phyloP scores from a whole-genome alignment of 2,888 invertebrate species.

The Acanthoscelides obtectus region DNA sequence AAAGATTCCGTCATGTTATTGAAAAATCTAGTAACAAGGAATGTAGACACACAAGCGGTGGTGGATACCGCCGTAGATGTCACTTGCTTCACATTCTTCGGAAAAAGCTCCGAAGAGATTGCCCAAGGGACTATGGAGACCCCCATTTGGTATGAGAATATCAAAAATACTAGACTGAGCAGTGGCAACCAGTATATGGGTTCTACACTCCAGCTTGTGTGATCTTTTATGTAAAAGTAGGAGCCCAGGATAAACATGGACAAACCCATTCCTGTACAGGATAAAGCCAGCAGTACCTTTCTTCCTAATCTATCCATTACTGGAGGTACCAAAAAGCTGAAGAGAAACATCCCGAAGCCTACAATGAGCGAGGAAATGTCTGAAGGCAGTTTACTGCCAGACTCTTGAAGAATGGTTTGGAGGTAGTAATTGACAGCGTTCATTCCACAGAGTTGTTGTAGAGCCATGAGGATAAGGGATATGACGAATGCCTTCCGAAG shows the following conservation, averaged over 20 bases:
- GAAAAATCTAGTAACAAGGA: slow-evolving; percentile 69
- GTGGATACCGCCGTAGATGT: slow-evolving; percentile 71
- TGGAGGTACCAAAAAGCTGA: slow-evolving; percentile 67
- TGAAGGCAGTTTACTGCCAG: slow-evolving; percentile 59
- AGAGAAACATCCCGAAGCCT: slow-evolving; percentile 65
- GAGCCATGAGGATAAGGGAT: slow-evolving; percentile 51
- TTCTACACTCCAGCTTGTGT: slow-evolving; percentile 42
- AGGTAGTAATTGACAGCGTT: slow-evolving; percentile 48
- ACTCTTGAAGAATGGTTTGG: slow-evolving; percentile 62
- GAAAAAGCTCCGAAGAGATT: slow-evolving; percentile 72
- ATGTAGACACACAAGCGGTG: slow-evolving; percentile 68
- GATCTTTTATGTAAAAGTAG: slow-evolving; percentile 50
- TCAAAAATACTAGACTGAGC: slow-evolving; percentile 64
- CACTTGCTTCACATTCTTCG: slow-evolving; percentile 68
- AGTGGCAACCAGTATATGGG: slow-evolving; percentile 67
- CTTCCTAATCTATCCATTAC: slow-evolving; percentile 74
- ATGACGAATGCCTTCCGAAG: slow-evolving; percentile 74
- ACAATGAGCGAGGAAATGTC: slow-evolving; percentile 70
- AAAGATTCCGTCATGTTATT: slow-evolving; percentile 52
- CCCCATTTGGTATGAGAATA: slow-evolving; percentile 54
- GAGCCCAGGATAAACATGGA: slow-evolving; percentile 54
- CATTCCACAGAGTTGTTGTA: slow-evolving; percentile 68
- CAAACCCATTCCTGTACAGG: slow-evolving; percentile 61
- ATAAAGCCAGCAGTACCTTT: slow-evolving; percentile 63
- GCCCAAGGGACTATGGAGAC: slow-evolving; percentile 79